These are phyloP conservation scores for Hypothenemus hampei DNA, from an alignment of 1,140 invertebrate species.

Conservation along the genomic window DNA sequence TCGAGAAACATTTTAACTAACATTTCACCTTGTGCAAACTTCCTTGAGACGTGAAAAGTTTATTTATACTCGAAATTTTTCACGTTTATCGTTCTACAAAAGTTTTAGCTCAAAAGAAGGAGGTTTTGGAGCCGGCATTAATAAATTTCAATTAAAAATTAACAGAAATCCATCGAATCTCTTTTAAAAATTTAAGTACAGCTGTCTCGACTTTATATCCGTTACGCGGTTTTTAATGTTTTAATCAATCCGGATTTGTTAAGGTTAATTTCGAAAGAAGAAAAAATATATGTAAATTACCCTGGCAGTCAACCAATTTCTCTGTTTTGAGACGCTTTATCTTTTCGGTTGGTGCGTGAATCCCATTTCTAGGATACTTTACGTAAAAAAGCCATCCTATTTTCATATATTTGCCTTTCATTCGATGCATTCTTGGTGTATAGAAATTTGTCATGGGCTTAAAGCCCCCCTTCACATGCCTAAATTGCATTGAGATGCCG, in stretches of 20 bases:
- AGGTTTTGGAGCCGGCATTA: too few species aligned
- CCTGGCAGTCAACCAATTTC: conserved; percentile 41
- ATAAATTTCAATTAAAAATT: too few species aligned
- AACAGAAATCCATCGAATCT: too few species aligned
- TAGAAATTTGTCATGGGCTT: conserved; percentile 37
- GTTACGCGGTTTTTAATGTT: too few species aligned
- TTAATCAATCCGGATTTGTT: too few species aligned
- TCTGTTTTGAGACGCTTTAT: conserved; percentile 40
- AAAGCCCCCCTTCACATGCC: conserved; percentile 15
- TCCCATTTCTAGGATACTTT: conserved; percentile 38
- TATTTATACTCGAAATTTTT: conserved; percentile 1
- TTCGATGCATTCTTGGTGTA: conserved; percentile 39
- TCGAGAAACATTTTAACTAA: conserved; percentile 9
- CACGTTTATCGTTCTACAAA: not conserved
- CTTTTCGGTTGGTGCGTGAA: conserved; percentile 40
- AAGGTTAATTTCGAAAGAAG: too few species aligned
- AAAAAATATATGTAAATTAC: too few species aligned
- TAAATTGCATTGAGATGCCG: conserved; percentile 17
- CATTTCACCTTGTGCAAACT: conserved; percentile 9
- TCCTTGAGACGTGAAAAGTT: not conserved
- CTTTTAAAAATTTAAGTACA: too few species aligned
- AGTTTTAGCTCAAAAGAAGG: too few species aligned
- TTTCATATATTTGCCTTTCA: conserved; percentile 42
- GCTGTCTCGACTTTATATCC: too few species aligned
- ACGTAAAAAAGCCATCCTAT: conserved; percentile 41